Evolutionary conservation across 1,140 invertebrate genomes (phyloP).

Genomic region (Bactericera cockerelli): DNA sequence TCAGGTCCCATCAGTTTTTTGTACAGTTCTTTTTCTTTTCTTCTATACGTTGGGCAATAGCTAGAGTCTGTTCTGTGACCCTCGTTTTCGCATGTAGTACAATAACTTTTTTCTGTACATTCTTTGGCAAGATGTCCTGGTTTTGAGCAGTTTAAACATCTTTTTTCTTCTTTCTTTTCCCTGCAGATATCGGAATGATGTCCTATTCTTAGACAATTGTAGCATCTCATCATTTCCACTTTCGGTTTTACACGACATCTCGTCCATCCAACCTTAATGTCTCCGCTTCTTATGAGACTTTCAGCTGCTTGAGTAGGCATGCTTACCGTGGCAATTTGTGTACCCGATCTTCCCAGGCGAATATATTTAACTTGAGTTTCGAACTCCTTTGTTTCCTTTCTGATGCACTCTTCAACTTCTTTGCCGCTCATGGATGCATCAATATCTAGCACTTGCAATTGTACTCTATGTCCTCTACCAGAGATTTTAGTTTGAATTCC

Average conservation of each 20-base stretch:
- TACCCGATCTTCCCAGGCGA: not conserved
- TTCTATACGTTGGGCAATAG: not conserved
- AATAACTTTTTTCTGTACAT: not conserved
- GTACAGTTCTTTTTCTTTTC: not conserved
- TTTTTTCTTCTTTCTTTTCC: not conserved
- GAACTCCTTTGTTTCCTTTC: not conserved
- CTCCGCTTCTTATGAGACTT: not conserved
- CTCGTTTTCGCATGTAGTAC: not conserved
- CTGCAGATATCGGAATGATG: not conserved
- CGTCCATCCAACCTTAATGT: not conserved
- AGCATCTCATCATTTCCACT: not conserved
- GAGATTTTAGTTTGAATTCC: not conserved
- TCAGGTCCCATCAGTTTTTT: not conserved
- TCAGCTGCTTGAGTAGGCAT: not conserved
- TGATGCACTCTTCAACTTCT: not conserved
- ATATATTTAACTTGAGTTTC: not conserved
- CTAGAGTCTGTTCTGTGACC: not conserved
- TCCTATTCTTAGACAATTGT: not conserved
- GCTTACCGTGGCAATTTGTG: not conserved
- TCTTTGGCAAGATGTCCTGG: not conserved
- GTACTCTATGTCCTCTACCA: not conserved
- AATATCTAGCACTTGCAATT: not conserved
- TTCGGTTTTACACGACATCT: no score
- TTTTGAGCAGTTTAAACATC: not conserved
- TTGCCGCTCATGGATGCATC: not conserved